phyloP scores from a whole-genome alignment of 2,113 vertebrate genomes.

The Euleptes europaea region DNA sequence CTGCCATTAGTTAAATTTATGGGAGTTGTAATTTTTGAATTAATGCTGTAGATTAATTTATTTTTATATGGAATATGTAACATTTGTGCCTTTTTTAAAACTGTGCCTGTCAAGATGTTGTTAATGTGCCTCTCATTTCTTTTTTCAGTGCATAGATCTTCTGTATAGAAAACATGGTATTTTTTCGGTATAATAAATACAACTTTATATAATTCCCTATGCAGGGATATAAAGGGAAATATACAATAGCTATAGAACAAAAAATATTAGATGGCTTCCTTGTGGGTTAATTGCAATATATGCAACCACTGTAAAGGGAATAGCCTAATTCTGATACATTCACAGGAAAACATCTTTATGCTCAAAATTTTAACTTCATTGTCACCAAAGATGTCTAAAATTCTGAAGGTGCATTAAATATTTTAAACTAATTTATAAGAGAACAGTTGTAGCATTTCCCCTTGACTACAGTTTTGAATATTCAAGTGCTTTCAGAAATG shows the following conservation, averaged over 20 bases:
- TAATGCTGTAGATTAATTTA: slow-evolving; percentile 82
- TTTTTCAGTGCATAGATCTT: slow-evolving; percentile 57
- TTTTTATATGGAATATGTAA: slow-evolving; percentile 78
- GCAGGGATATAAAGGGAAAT: slow-evolving; percentile 60
- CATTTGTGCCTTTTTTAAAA: slow-evolving; percentile 85
- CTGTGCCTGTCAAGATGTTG: slow-evolving; percentile 74
- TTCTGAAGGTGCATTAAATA: slow-evolving; percentile 41
- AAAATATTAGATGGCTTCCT: slow-evolving; percentile 63
- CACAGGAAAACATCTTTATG: neutral
- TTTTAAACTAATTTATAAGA: slow-evolving; percentile 50
- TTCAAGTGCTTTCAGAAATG: slow-evolving; percentile 43
- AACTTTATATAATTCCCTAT: slow-evolving; percentile 54
- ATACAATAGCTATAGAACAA: slow-evolving; percentile 53
- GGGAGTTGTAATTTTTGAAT: slow-evolving; percentile 72
- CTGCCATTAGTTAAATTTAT: slow-evolving; percentile 73
- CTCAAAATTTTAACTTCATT: slow-evolving; percentile 39
- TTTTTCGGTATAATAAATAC: slow-evolving; percentile 59
- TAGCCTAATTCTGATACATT: slow-evolving; percentile 34
- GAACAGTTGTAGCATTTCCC: slow-evolving; percentile 45
- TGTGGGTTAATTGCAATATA: slow-evolving; percentile 65
- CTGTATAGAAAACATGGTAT: slow-evolving; percentile 30
- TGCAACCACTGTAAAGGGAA: slow-evolving; percentile 60
- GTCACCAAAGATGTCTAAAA: slow-evolving; percentile 65
- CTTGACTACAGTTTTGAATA: slow-evolving; percentile 46
- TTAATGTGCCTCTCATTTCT: slow-evolving; percentile 71